A percentile compares a stretch with the other conserved stretches of the same genome.
These are phyloP conservation scores for Talpa occidentalis DNA, from an alignment of 2,113 vertebrate species.

Conservation along the genomic window DNA sequence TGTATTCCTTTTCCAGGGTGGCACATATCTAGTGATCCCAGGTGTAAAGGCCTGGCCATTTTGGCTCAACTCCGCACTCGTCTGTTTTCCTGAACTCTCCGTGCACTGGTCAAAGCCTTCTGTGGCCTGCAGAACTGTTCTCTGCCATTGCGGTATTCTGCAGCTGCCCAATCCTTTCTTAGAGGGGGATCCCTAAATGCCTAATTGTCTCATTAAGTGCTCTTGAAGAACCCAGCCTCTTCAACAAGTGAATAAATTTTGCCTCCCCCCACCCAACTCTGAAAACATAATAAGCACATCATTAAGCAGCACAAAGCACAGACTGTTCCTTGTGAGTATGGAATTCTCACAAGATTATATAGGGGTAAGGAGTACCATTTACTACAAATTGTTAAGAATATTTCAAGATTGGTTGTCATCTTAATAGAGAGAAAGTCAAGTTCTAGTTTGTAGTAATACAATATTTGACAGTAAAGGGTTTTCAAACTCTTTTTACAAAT, in stretches of 20 bases:
- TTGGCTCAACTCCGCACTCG: too few relatives aligned
- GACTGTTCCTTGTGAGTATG: neutral
- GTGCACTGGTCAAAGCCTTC: accelerated
- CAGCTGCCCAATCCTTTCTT: neutral
- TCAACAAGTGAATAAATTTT: neutral
- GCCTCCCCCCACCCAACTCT: neutral
- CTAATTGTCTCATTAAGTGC: neutral
- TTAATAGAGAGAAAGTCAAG: neutral
- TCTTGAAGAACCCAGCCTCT: neutral
- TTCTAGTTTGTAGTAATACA: neutral
- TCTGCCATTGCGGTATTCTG: neutral
- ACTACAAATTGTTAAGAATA: neutral
- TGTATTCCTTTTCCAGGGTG: too few relatives aligned
- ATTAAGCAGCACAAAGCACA: neutral
- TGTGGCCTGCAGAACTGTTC: neutral
- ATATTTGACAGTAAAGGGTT: neutral
- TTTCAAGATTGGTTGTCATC: neutral
- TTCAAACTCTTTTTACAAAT: neutral
- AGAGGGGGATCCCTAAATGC: neutral
- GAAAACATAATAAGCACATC: neutral
- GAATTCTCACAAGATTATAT: neutral
- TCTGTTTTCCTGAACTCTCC: neutral
- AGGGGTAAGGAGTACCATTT: neutral
- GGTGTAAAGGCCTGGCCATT: neutral
- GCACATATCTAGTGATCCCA: neutral